Percentiles rank a stretch among this genome's conserved stretches.
Evolutionary conservation across 2,113 vertebrate species (phyloP).

Genomic region (Sinosuthora webbiana): DNA sequence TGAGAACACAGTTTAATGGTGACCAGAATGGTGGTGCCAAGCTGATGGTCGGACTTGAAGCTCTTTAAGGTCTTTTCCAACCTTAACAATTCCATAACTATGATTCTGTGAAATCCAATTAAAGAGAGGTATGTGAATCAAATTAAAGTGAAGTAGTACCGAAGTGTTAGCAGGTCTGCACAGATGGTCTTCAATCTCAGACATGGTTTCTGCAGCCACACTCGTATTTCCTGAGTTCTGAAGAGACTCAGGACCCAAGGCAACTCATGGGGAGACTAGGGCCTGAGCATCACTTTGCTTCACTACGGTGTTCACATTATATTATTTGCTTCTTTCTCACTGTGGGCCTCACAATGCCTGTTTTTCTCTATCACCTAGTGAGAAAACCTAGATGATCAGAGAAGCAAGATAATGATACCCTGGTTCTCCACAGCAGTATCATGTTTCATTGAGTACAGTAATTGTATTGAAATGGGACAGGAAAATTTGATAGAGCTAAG

Average conservation of each 20-base stretch:
- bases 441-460: neutral
- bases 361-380: neutral
- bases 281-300: neutral
- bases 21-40: neutral
- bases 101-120: neutral
- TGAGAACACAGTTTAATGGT: neutral
- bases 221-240: neutral
- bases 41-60: neutral
- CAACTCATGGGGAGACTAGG: neutral
- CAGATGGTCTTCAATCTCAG: neutral
- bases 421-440: neutral
- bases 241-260: neutral
- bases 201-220: neutral
- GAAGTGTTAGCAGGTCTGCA: neutral
- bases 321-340: neutral
- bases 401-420: neutral
- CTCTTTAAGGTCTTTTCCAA: neutral
- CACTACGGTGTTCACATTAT: neutral
- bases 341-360: neutral
- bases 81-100: neutral
- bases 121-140: neutral
- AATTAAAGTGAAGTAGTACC: neutral
- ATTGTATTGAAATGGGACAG: neutral
- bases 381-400: neutral
- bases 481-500: neutral